These are phyloP conservation scores for Mustela lutreola DNA, from an alignment of 2,113 vertebrate genomes.

Conservation along the genomic window DNA sequence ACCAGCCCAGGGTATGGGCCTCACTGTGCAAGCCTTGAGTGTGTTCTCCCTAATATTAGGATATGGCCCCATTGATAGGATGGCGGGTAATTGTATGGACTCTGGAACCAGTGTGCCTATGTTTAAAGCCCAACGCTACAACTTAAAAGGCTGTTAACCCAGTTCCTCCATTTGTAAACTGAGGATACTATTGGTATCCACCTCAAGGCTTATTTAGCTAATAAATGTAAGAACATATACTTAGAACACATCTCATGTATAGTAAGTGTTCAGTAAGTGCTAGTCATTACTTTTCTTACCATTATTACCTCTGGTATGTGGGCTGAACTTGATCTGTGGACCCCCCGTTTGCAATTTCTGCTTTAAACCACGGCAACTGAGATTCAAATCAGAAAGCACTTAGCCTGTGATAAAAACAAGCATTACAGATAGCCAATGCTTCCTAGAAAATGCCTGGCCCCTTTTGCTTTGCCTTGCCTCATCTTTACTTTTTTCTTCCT, in stretches of 20 bases:
- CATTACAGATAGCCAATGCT: neutral
- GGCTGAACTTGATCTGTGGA: neutral
- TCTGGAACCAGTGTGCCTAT: neutral
- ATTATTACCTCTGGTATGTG: neutral
- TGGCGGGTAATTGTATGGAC: neutral
- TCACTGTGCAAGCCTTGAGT: neutral
- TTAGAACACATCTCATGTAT: neutral
- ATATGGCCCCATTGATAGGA: neutral
- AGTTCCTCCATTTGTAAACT: neutral
- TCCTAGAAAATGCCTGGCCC: neutral
- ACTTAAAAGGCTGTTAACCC: neutral
- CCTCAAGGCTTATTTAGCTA: neutral
- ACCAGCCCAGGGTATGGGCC: no score
- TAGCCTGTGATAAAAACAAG: neutral
- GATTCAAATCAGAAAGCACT: neutral
- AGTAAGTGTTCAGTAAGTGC: neutral
- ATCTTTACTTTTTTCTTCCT: neutral
- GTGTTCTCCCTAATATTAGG: neutral
- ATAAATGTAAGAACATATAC: neutral
- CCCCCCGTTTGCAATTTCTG: neutral
- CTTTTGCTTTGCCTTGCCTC: neutral
- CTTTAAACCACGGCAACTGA: neutral
- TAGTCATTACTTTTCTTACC: neutral
- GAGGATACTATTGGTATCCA: neutral
- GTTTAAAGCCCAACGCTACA: neutral